phyloP scores from a whole-genome alignment of 2,113 vertebrate species.

The Albula glossodonta region DNA sequence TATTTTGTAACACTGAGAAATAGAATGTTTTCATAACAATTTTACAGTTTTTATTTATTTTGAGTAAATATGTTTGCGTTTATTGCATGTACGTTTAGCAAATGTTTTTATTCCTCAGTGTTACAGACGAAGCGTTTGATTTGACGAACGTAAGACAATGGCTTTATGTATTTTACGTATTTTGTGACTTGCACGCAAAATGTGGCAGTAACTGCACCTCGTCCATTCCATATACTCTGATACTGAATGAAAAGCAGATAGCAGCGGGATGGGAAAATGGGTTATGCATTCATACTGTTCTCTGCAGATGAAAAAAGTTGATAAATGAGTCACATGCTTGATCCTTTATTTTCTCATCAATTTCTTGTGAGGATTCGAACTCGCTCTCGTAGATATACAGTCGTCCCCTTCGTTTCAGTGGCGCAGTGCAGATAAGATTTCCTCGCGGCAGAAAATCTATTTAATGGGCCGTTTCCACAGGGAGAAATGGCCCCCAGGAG shows the following conservation, averaged over 20 bases:
- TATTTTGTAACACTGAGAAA: too few relatives aligned
- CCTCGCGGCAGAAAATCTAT: slow-evolving; percentile 4
- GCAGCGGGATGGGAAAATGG: too few relatives aligned
- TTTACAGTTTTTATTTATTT: too few relatives aligned
- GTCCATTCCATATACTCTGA: neutral
- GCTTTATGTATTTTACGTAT: too few relatives aligned
- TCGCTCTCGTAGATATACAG: neutral
- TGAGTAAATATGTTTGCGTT: too few relatives aligned
- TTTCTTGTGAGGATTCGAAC: neutral
- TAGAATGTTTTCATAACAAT: too few relatives aligned
- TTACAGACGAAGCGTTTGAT: too few relatives aligned
- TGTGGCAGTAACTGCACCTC: too few relatives aligned
- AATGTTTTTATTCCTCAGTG: too few relatives aligned
- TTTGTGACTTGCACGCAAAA: too few relatives aligned
- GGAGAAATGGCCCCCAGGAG: neutral
- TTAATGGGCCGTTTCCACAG: slow-evolving; percentile 5
- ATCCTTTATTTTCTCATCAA: neutral
- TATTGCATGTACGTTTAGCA: too few relatives aligned
- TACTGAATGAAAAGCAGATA: neutral
- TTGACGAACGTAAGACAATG: too few relatives aligned
- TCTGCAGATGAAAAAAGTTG: neutral
- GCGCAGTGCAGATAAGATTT: slow-evolving; percentile 3
- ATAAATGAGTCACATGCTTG: neutral
- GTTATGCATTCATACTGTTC: neutral
- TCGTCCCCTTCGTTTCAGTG: neutral